Base-by-base conservation (phyloP, 2,797 vertebrate species). In the Arnoldichthys spilopterus region DNA sequence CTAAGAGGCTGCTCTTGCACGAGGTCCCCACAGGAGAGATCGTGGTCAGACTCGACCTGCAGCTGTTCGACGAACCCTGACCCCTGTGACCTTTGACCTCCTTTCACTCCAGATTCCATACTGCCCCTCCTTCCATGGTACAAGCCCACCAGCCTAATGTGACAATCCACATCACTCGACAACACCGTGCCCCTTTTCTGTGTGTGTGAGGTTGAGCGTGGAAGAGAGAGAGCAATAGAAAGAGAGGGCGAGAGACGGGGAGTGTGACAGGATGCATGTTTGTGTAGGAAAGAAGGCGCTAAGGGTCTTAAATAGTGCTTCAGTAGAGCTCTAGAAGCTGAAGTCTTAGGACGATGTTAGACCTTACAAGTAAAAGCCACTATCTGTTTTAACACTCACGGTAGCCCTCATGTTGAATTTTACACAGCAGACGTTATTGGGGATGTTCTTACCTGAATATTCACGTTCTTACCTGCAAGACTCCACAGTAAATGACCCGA, bases 21-120 rank as follows among this genome's bases (percentile, higher is more conserved):
- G 98, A 99, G 88, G 98, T 99, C 72, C 97, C 97, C n/a, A 99
- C 98, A 0, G 98, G 98, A 43, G 98, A 99, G 91, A 99, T 99
- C 12, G 96, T 99, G n/a, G 96, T 99, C 86, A 94, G 97, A 68
- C 91, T 99, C 83, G 98, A 99, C 91, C 94, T 99, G 82, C 98
- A 99, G 87, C 78, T 99, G 74, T 99, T 99, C 0, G 97, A 99
- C 66, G 98, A 99, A 82, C 94, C 96, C 0, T 98, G 92, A 92
- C 81, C 84, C 67, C 67, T 0, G 68, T 62, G 26, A 80, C 64
- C 66, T 37, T 53, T 53, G 22, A 74, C 49, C 34, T 56, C 66
- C 73, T 74, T 77, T 24, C 26, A 26, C 79, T 62, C 77, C 45
- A 67, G 49, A 75, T 59, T 71, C 67, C 76, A 79, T 18, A 68